Evolutionary conservation across 2,888 invertebrate species (phyloP), one percentile per base, ranked within the genome.

Genomic region (Nomada lathburiana): DNA sequence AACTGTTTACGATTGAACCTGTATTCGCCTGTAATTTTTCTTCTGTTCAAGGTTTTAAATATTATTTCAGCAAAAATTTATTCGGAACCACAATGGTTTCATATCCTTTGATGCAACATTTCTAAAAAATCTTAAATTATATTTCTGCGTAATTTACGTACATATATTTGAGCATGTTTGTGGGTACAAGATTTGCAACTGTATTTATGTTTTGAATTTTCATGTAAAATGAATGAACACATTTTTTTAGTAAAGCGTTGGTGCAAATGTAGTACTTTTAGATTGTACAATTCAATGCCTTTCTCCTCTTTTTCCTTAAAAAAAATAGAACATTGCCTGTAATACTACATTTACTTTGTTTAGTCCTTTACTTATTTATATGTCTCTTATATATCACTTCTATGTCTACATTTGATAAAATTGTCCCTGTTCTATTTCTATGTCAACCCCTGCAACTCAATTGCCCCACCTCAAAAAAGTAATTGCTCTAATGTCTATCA

Each of bases 401-500:
- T 16, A 10, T 0, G 36, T n/a, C n/a, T 4, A 1, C 5, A 0
- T 5, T 18, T 50, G 2, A 11, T 13, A 11, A 1, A 50, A 18
- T 1, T n/a, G n/a, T 2, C 10, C n/a, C 23, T n/a, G 16, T 42
- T 23, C 26, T 44, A 69, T 44, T 18, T 42, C 26, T 23, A 9
- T 18, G 13, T n/a, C 36, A 63, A 10, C 23, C 23, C 18, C 50
- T 10, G 11, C 63, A 18, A 18, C 23, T 23, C 13, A 26, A 5
- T 47, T 11, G 26, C 13, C 18, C 7, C 20, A 11, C 20, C 42
- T 23, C 36, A 11, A 13, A 53, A 23, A 29, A 69, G 23, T 57
- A 44, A 59, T 69, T 26, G 44, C 57, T 18, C 57, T 69, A 59
- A 69, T 57, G 69, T 57, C 69, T 44, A 11, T 55, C 55, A 55